Evolutionary conservation across 2,888 invertebrate genomes (phyloP), one percentile per base, ranked within the genome.

Genomic region (Apeira syringaria): DNA sequence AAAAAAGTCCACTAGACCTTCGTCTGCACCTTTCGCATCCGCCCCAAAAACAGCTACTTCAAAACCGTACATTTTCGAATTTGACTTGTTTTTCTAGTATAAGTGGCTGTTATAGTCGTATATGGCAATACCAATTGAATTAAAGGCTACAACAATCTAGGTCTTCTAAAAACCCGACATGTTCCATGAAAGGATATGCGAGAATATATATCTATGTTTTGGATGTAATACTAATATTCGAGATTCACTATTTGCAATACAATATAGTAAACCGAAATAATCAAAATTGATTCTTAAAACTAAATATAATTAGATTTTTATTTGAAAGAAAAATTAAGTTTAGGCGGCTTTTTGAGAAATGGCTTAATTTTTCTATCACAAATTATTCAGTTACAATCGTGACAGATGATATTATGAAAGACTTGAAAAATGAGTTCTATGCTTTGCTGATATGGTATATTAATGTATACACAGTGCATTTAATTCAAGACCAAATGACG

Each of bases 261-360:
- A 24, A 18, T 27, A n/a, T 2, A 17, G 5, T 17, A 6, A 17
- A 5, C 15, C 2, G n/a, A n/a, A n/a, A 5, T 5, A 17, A 17
- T 17, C 5, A 22, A 20, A 8, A 8, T 22, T 13, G 26, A 5
- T 9, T 27, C 39, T 46, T 35, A 46, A 1, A 25, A 42, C 36
- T 50, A 48, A 46, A 40, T 10, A 40, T 43, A 51, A 53, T 53
- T 50, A 48, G 47, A 45, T 32, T 42, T 7, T 7, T 1, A 17
- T 3, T 28, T 26, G 26, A 31, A 10, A 18, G 34, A 32, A 50
- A 53, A 45, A 38, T 31, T 51, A 49, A 42, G 29, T 41, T 30
- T 40, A 52, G 52, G 50, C 55, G 52, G 50, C 20, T 12, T 42
- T 32, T 34, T 3, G 24, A 11, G 24, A 39, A 10, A 33, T 41